These are phyloP conservation scores for Oryzias sinensis DNA, from an alignment of 2,797 vertebrate genomes.

Conservation along the genomic window DNA sequence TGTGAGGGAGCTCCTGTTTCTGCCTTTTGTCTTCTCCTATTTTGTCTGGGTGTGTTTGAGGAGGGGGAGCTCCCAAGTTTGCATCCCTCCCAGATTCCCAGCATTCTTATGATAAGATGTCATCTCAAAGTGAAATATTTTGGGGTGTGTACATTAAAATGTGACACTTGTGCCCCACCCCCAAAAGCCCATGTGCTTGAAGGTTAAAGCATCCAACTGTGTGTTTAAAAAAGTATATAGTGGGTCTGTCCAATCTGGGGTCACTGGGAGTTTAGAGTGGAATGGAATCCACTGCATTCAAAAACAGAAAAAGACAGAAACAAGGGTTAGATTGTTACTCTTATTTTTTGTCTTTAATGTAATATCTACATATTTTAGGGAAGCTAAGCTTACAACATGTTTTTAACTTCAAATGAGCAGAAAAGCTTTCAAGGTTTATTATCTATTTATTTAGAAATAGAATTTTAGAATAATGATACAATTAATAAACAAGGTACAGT, in stretches of 20 bases:
- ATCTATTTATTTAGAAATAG: constrained; percentile 40
- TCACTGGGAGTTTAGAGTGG: not conserved
- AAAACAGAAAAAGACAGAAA: not conserved
- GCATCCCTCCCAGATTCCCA: constrained; percentile 54
- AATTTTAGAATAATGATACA: constrained; percentile 17
- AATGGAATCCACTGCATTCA: not conserved
- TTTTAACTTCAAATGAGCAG: not conserved
- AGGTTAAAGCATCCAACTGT: not conserved
- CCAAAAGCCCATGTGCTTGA: not conserved
- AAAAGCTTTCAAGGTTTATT: constrained; percentile 28
- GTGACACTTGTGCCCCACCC: constrained; percentile 1
- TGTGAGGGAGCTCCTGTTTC: constrained; percentile 34
- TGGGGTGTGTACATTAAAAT: constrained; percentile 15
- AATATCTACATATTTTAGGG: not conserved
- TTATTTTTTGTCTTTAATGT: constrained; percentile 1
- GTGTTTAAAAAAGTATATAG: not conserved
- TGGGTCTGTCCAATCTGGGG: not conserved
- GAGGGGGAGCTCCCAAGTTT: constrained; percentile 38
- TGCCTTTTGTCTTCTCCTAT: constrained; percentile 44
- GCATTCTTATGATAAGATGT: constrained; percentile 65
- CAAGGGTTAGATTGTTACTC: not conserved
- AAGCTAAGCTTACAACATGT: constrained; percentile 1
- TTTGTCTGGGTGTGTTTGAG: constrained; percentile 32
- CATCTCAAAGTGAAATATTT: constrained; percentile 38
- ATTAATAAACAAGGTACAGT: constrained; percentile 28